phyloP scores from a whole-genome alignment of 1,140 invertebrate genomes.

The Helicorthomorpha holstii region DNA sequence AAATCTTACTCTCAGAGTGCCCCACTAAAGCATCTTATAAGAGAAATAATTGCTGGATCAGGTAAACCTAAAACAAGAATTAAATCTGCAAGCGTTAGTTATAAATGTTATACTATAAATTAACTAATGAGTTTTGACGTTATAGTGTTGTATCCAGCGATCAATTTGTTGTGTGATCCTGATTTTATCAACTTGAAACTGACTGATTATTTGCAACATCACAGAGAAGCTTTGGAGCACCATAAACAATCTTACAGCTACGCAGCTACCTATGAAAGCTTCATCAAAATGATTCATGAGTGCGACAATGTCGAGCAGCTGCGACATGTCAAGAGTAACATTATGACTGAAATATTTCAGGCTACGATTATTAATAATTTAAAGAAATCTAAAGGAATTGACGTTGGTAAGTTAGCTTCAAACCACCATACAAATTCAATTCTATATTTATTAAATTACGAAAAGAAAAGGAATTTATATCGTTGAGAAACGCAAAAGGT shows the following conservation, averaged over 20 bases:
- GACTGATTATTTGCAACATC: conserved; percentile 58
- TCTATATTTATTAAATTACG: too few relatives aligned
- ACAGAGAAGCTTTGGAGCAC: conserved; percentile 52
- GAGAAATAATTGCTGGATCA: conserved; percentile 66
- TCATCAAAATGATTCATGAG: conserved; percentile 64
- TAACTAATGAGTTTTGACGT: conserved; percentile 12
- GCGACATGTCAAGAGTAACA: conserved; percentile 65
- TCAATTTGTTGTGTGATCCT: conserved; percentile 68
- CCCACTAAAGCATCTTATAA: conserved; percentile 54
- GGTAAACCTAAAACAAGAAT: conserved; percentile 30
- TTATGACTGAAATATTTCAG: conserved; percentile 83
- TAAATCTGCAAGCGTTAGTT: not conserved
- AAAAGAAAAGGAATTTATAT: conserved; percentile 35
- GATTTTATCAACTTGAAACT: conserved; percentile 82
- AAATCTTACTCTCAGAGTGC: conserved; percentile 50
- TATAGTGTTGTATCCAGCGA: conserved; percentile 62
- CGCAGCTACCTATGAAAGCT: conserved; percentile 75
- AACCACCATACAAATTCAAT: too few relatives aligned
- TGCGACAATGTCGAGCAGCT: conserved; percentile 63
- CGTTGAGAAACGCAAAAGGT: conserved; percentile 27
- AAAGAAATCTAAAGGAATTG: conserved; percentile 62
- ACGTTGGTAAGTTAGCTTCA: conserved; percentile 29
- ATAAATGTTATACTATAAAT: conserved; percentile 1
- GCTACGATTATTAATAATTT: conserved; percentile 77
- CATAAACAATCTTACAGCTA: conserved; percentile 67